Base-by-base conservation (phyloP, 1,140 invertebrate genomes). In the Brachionus rotundiformis region DNA sequence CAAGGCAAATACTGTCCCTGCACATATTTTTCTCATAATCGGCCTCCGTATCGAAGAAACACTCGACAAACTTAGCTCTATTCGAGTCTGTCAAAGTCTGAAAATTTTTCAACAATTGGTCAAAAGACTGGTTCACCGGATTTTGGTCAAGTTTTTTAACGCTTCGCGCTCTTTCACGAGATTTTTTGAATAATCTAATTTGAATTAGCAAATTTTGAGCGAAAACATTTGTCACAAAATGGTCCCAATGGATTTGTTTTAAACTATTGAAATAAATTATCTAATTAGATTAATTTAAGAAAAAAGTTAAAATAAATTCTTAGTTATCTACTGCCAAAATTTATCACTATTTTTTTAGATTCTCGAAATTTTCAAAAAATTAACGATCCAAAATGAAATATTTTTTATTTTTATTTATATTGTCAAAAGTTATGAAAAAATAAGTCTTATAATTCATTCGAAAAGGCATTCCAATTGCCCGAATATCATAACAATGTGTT, bases 41-140 rank as follows among this genome's bases (percentile, higher is more conserved):
- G 71, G 92, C 90, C 87, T 96, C 95, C 31, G 94, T 87, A 85
- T 95, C 93, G 87, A 96, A 96, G 87, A 96, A 96, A 85, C 92
- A 16, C 19, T 79, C 76, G 10, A 79, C 47, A 23, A 79, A 63
- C 31, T 25, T 79, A n/a, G 25, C 47, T 13, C 33, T 25, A 7
- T 73, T 73, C 10, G 11, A 25, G 27, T 73, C 16, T 44, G 39
- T 11, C 2, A 73, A n/a, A 27, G 39, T 25, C 19, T 59, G 36
- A 2, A 49, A 47, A 19, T 59, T 77, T 33, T 54, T 54, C 11
- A n/a, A 77, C 7, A 54, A 33, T 75, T 23, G 29, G 10, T 54
- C 73, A 54, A 33, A 25, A 13, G 73, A 16, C n/a, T 44, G 39
- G 47, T 54, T 54, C 11, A 0, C 59, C 3, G 13, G 10, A 11